Evolutionary conservation across 2,113 vertebrate genomes (phyloP), one percentile per base, ranked within the genome.

Genomic region (Castor canadensis): DNA sequence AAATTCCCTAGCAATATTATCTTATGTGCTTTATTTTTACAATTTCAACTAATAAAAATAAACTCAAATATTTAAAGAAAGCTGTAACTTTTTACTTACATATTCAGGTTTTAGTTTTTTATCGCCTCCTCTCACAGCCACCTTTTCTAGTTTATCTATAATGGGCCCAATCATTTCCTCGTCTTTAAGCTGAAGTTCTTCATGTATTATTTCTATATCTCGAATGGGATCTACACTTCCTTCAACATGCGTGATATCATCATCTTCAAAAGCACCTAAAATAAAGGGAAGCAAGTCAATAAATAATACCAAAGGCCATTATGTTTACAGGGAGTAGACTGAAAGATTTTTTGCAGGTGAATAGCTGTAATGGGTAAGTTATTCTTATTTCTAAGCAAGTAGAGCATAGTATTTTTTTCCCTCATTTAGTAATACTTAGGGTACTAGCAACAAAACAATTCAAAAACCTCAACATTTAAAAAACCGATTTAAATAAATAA

Each of bases 211-310:
- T 98, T 99, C 99, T 86, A 99, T 99, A 97, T 99, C 99, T 96
- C 99, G 99, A 94, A 99, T 99, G 22, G 99, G 99, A 98, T 99
- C 99, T 24, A 99, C 99, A 7, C 98, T 99, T 92, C 99, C 99
- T 98, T 99, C 99, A 96, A 99, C 98, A 2, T 99, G 99, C 40
- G 99, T 99, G 86, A 99, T 99, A 96, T 99, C 99, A 98, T 99
- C 99, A 96, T 99, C 99, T 94, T 99, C 99, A 97, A 99, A 99
- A 1, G 99, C 99, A 96, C 99, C 98, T 99, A 96, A 96, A 97
- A 97, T n/a, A 98, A 97, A 97, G 30, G 92, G 22, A 40, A 97
- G 54, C 35, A 95, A 91, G 97, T 94, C 20, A 98, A 81, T 60
- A 62, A 83, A 93, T 56, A 76, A 96, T 89, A 90, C 3, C 83